Evolutionary conservation across 2,113 vertebrate species (phyloP).

Genomic region (Myiopsitta monachus): DNA sequence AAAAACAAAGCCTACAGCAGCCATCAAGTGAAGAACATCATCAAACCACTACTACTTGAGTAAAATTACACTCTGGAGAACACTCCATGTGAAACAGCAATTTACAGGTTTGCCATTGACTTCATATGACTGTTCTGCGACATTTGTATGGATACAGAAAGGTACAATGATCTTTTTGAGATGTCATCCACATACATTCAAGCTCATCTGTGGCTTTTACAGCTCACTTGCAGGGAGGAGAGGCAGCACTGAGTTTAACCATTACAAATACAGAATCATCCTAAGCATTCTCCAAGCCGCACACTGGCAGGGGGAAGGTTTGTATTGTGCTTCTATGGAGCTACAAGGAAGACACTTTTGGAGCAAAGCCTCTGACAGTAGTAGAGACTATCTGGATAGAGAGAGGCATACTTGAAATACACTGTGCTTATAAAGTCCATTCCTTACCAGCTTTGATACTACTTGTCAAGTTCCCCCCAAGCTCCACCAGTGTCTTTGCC

Average conservation of each 20-base stretch:
- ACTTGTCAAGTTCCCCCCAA: neutral
- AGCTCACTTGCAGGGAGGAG: neutral
- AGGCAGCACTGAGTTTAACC: neutral
- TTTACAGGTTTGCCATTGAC: neutral
- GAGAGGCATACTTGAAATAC: neutral
- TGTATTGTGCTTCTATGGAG: neutral
- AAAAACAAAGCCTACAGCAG: neutral
- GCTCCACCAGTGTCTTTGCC: neutral
- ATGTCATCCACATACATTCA: neutral
- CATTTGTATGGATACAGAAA: too few relatives aligned
- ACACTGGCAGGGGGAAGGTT: neutral
- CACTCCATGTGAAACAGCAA: accelerated
- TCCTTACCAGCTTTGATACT: neutral
- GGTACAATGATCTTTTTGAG: neutral
- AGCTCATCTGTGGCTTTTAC: neutral
- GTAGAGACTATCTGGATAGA: neutral
- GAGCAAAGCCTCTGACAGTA: neutral
- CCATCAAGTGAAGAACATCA: neutral
- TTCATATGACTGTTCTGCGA: neutral
- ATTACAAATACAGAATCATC: neutral
- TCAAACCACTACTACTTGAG: neutral
- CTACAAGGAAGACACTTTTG: neutral
- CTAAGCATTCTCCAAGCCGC: neutral
- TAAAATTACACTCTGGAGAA: neutral
- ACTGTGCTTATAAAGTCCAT: neutral